Percentiles rank a stretch among this genome's conserved stretches.
phyloP scores from a whole-genome alignment of 2,888 invertebrate genomes.

The Dimorphilus gyrociliatus region DNA sequence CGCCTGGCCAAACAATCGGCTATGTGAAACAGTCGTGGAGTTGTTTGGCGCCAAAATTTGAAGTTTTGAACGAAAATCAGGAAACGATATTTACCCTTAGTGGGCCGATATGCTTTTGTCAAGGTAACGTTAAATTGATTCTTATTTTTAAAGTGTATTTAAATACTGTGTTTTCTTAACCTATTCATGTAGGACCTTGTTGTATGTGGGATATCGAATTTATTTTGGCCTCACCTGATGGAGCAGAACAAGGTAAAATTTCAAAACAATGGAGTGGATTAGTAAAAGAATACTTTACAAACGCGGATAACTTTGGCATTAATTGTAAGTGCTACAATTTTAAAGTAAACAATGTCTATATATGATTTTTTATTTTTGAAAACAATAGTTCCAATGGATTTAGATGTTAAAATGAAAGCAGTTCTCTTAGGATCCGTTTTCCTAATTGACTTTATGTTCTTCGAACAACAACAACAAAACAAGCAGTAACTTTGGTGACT shows the following conservation, averaged over 20 bases:
- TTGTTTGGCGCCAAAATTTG: slow-evolving; percentile 18
- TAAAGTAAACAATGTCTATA: neutral
- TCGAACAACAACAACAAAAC: no score
- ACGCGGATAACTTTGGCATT: slow-evolving; percentile 60
- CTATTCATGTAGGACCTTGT: no score
- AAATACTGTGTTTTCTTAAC: no score
- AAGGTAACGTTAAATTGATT: no score
- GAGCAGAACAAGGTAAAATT: slow-evolving; percentile 48
- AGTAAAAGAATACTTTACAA: slow-evolving; percentile 58
- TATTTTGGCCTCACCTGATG: slow-evolving; percentile 7
- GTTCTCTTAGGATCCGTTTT: slow-evolving; percentile 9
- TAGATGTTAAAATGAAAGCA: slow-evolving; percentile 11
- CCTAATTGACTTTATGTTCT: no score
- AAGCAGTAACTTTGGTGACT: no score
- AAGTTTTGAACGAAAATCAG: slow-evolving; percentile 18
- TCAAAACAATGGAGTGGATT: slow-evolving; percentile 71
- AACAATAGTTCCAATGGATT: slow-evolving; percentile 10
- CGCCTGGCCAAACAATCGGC: slow-evolving; percentile 4
- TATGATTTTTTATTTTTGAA: neutral
- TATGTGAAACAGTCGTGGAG: slow-evolving; percentile 9
- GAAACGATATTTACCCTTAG: slow-evolving; percentile 17
- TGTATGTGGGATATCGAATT: slow-evolving; percentile 28
- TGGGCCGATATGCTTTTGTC: slow-evolving; percentile 27
- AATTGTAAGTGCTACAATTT: slow-evolving; percentile 4
- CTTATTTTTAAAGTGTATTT: no score